phyloP scores from a whole-genome alignment of 2,113 vertebrate species.

The Halichoeres trimaculatus region DNA sequence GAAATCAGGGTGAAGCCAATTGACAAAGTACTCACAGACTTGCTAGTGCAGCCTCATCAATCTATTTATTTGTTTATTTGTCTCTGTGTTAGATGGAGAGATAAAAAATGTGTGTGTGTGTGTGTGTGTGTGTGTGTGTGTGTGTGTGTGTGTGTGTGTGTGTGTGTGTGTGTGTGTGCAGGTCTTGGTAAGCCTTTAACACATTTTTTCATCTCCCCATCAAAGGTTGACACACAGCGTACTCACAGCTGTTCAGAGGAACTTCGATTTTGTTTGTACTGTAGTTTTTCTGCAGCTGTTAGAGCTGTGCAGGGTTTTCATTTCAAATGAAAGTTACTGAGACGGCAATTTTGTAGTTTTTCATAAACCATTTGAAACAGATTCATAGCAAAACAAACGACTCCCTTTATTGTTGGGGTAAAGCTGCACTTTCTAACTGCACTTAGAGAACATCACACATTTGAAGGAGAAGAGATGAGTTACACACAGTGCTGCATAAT shows the following conservation, averaged over 20 bases:
- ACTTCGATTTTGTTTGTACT: no score
- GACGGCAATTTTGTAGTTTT: neutral
- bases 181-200: neutral
- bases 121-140: neutral
- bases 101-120: no score
- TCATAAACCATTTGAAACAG: neutral
- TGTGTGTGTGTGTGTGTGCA: neutral
- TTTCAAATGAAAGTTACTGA: neutral
- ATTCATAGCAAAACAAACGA: neutral
- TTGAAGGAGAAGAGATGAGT: neutral
- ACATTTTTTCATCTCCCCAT: neutral
- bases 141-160: neutral
- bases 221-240: no score
- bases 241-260: no score
- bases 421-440: neutral
- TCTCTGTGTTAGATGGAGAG: neutral
- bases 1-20: constrained; percentile 48
- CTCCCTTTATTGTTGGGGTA: neutral
- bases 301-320: constrained; percentile 8
- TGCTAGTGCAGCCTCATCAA: constrained; percentile 33
- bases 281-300: no score
- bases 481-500: neutral
- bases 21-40: constrained; percentile 32
- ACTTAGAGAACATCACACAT: constrained; percentile 19
- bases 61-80: constrained; percentile 79